Base-by-base conservation (phyloP, 2,113 vertebrate genomes). In the Microtus pennsylvanicus region DNA sequence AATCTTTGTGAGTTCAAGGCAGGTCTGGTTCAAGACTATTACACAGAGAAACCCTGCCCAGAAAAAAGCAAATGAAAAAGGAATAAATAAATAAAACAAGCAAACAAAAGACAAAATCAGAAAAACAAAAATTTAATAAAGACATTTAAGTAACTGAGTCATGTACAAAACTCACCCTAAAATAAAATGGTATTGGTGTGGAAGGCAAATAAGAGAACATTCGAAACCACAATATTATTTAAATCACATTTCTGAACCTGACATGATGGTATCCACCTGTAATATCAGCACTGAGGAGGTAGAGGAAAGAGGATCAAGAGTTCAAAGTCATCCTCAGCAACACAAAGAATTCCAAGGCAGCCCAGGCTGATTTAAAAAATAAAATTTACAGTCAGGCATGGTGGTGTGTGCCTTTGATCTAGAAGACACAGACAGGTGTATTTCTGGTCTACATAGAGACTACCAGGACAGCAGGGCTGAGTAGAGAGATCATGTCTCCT, bases 111-210 rank as follows among this genome's bases (percentile, higher is more conserved):
- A 28, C n/a, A 87, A 90, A 92, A 74, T 81, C 61, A 91, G 58
- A 86, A 97, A 61, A 95, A 90, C 35, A 42, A 90, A 83, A 96
- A 89, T 94, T 91, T 75, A 92, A 26, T 61, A 87, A 67, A 21
- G 78, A 17, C 26, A 76, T 61, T 72, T 69, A 94, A 90, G 16
- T 88, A 94, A 63, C 75, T 88, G 21, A 70, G 33, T 42, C 92
- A 30, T 45, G 55, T 75, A 72, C n/a, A 95, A 92, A 97, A 97
- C 47, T 19, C n/a, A 90, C 52, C 61, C 61, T 81, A 92, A 88
- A 89, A 90, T 33, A 83, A 96, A 87, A 78, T 47, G 35, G 5
- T 50, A 45, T 75, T 75, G 74, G 74, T 24, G 4, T 21, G 10
- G 22, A 26, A 38, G 35, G 11, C 35, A 88, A 97, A 70, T 91